Evolutionary conservation across 2,797 vertebrate genomes (phyloP).

Genomic region (Enteromius argenteus): DNA sequence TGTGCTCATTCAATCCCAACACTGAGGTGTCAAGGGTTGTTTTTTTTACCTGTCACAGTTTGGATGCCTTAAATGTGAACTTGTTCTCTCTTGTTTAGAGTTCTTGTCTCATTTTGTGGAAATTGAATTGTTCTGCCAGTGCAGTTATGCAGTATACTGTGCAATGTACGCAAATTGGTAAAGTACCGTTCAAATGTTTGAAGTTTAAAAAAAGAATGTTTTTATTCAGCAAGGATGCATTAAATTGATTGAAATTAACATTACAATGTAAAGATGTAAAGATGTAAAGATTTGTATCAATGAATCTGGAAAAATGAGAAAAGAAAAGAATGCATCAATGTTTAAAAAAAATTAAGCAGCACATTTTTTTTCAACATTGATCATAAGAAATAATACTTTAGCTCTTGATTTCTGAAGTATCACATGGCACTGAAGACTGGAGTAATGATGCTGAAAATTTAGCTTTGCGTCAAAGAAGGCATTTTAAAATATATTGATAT

Average conservation of each 20-base stretch:
- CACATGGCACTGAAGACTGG: neutral
- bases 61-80: neutral
- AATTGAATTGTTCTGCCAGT: neutral
- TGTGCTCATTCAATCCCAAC: constrained; percentile 35
- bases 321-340: neutral
- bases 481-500: neutral
- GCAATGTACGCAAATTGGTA: neutral
- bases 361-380: neutral
- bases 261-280: neutral
- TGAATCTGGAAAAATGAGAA: neutral
- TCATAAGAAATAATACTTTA: neutral
- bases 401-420: neutral
- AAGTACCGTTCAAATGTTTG: neutral
- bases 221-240: neutral
- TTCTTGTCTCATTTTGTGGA: neutral
- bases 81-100: constrained; percentile 22
- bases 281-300: neutral
- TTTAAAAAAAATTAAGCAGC: neutral
- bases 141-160: neutral
- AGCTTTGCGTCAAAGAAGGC: neutral
- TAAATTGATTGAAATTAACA: neutral
- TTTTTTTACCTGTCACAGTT: neutral
- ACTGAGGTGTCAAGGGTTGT: constrained; percentile 22
- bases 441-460: neutral
- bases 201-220: neutral